phyloP scores from a whole-genome alignment of 2,113 vertebrate species.

The Apodemus speciosus region DNA sequence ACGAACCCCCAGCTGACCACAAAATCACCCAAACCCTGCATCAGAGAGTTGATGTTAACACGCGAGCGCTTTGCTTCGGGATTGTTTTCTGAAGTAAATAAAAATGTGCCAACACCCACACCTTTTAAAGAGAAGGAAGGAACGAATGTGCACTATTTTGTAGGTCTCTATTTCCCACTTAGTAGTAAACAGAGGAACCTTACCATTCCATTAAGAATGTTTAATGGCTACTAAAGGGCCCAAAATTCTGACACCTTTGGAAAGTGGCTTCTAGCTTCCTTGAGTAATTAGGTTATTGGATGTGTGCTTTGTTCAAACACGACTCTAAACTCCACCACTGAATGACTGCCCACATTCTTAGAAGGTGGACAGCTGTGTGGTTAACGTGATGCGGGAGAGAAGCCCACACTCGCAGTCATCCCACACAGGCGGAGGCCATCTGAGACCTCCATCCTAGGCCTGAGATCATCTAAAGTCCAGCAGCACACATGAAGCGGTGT shows the following conservation, averaged over 20 bases:
- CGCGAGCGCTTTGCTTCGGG: fast-evolving
- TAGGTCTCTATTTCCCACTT: not conserved
- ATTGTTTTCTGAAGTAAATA: not conserved
- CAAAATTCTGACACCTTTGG: not conserved
- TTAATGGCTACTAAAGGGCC: not conserved
- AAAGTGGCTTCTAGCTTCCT: not conserved
- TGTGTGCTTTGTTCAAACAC: not conserved
- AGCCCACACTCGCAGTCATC: not conserved
- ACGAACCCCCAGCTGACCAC: too few relatives aligned
- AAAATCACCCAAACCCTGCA: not conserved
- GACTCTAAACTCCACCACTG: not conserved
- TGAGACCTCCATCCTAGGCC: not conserved
- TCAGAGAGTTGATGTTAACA: not conserved
- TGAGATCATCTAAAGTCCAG: not conserved
- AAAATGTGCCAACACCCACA: not conserved
- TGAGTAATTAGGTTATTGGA: not conserved
- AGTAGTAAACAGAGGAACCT: not conserved
- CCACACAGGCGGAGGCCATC: not conserved
- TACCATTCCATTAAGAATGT: not conserved
- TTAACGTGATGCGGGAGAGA: not conserved
- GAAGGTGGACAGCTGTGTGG: not conserved
- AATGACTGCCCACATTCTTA: not conserved
- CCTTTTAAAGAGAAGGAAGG: not conserved
- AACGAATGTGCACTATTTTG: not conserved
- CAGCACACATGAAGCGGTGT: too few relatives aligned